These are phyloP conservation scores for Macrotrachela quadricornifera DNA, from an alignment of 1,140 invertebrate species.

Conservation along the genomic window DNA sequence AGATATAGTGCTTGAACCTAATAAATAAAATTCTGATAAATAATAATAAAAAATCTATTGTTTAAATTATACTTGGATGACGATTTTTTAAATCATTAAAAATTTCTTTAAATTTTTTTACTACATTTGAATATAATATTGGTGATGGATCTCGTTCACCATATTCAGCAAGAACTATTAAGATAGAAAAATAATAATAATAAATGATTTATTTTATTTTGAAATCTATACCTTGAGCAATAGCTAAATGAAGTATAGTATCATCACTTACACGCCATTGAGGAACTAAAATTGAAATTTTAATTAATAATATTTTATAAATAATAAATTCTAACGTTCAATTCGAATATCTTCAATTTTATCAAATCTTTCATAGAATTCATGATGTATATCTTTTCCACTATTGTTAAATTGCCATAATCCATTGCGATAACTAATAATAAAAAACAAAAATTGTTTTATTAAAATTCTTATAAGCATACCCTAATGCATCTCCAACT, in stretches of 20 bases:
- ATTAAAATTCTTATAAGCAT: background rate
- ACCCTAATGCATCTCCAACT: constrained; percentile 19
- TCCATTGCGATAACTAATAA: constrained; percentile 15
- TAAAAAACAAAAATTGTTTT: background rate
- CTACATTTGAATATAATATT: no score
- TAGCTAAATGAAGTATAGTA: constrained; percentile 15
- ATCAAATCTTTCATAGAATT: constrained; percentile 13
- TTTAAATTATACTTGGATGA: background rate
- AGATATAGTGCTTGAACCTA: no score
- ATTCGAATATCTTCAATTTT: constrained; percentile 12
- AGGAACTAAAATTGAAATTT: constrained; percentile 9
- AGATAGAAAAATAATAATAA: background rate
- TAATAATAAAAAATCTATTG: background rate
- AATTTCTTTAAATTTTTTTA: no score
- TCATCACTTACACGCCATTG: constrained; percentile 15
- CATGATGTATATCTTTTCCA: constrained; percentile 15
- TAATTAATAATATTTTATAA: background rate
- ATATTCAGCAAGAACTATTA: no score
- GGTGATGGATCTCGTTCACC: no score
- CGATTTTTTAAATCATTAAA: background rate
- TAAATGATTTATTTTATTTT: background rate
- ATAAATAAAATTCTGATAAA: no score
- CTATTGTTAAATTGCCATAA: constrained; percentile 19
- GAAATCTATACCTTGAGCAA: constrained; percentile 7
- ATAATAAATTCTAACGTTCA: background rate